Conservation (phyloP, 2,797 vertebrate genomes). For the Enteromius trimaculatus region DNA sequence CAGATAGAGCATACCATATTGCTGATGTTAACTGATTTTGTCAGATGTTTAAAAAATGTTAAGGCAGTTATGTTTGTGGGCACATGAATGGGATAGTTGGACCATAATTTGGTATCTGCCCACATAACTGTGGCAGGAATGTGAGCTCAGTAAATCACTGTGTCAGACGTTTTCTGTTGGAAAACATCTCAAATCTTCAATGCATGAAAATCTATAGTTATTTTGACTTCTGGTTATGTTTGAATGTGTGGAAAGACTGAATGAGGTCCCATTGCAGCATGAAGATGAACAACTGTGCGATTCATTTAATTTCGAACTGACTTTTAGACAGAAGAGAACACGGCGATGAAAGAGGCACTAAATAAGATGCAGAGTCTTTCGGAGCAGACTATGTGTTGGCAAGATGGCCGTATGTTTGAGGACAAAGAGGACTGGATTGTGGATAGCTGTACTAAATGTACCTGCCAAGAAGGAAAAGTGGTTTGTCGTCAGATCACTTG, state of each 20-base stretch:
- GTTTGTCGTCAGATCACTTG: slow-evolving; percentile 91
- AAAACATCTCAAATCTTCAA: neutral
- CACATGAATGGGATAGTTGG: slow-evolving; percentile 45
- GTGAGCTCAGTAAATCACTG: slow-evolving; percentile 43
- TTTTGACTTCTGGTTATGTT: slow-evolving; percentile 30
- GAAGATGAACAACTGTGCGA: slow-evolving; percentile 41
- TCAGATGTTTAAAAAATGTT: slow-evolving; percentile 19
- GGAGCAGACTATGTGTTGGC: slow-evolving; percentile 86
- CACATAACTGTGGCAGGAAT: slow-evolving; percentile 53
- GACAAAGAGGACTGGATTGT: slow-evolving; percentile 91
- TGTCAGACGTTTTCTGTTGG: slow-evolving; percentile 35
- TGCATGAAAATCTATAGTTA: slow-evolving; percentile 35
- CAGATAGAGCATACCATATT: slow-evolving; percentile 31
- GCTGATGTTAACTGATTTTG: slow-evolving; percentile 10
- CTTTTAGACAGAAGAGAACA: slow-evolving; percentile 88
- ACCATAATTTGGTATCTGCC: slow-evolving; percentile 46
- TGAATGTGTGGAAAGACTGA: slow-evolving; percentile 17
- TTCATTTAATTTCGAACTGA: slow-evolving; percentile 29
- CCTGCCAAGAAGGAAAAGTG: slow-evolving; percentile 91
- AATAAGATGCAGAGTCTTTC: slow-evolving; percentile 77
- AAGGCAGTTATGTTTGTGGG: slow-evolving; percentile 28
- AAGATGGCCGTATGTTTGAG: slow-evolving; percentile 89
- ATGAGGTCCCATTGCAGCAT: slow-evolving; percentile 25
- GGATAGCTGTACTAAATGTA: slow-evolving; percentile 94
- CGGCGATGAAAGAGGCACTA: slow-evolving; percentile 87